phyloP scores from a whole-genome alignment of 2,113 vertebrate species.

The Rhinoderma darwinii region DNA sequence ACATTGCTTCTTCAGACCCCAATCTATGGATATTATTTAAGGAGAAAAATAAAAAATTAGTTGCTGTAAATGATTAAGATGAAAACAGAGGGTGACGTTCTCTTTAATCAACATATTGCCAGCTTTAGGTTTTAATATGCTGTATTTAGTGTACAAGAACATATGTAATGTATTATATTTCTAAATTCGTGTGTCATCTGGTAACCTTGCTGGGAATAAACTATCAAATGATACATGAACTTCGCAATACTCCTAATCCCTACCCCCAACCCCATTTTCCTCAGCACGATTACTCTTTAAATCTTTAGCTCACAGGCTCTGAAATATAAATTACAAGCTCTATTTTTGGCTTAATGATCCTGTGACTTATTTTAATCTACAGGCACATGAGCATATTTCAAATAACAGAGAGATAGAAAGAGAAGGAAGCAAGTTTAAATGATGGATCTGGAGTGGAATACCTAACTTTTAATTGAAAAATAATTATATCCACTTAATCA shows the following conservation, averaged over 20 bases:
- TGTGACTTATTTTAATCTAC: slow-evolving; percentile 64
- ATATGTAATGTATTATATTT: slow-evolving; percentile 24
- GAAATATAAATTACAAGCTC: slow-evolving; percentile 59
- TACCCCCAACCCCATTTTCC: slow-evolving; percentile 16
- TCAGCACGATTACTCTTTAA: slow-evolving; percentile 42
- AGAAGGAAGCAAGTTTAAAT: slow-evolving; percentile 76
- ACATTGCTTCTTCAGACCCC: too few relatives aligned
- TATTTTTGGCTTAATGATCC: slow-evolving; percentile 60
- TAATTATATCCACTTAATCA: slow-evolving; percentile 99
- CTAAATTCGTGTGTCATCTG: slow-evolving; percentile 14
- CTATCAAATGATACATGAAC: slow-evolving; percentile 23
- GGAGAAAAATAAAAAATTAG: too few relatives aligned
- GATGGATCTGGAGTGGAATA: slow-evolving; percentile 87
- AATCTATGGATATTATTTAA: too few relatives aligned
- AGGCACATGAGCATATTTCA: slow-evolving; percentile 69
- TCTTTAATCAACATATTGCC: not conserved
- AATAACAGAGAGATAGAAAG: slow-evolving; percentile 59
- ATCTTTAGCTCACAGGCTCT: slow-evolving; percentile 49
- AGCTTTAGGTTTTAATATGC: not conserved
- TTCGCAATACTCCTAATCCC: slow-evolving; percentile 35
- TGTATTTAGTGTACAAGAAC: slow-evolving; percentile 2
- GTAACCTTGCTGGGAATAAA: slow-evolving; percentile 36
- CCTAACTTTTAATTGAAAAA: slow-evolving; percentile 99
- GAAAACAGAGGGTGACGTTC: too few relatives aligned
- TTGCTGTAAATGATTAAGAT: too few relatives aligned